Base-by-base conservation (phyloP, 1,140 invertebrate genomes). In the Bradysia coprophila region DNA sequence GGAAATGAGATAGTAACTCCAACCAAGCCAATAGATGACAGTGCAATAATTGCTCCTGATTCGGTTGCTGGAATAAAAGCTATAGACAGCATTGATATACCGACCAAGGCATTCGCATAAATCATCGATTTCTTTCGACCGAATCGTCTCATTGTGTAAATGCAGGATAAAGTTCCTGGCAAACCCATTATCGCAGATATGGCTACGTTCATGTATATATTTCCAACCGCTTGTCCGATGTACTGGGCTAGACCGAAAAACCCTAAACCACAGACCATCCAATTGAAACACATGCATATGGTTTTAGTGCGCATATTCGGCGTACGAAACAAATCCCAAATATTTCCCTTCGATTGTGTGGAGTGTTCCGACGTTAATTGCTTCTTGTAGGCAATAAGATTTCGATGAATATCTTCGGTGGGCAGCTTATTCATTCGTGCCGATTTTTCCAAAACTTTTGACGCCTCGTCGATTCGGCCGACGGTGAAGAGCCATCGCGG, bases 401-500 rank as follows among this genome's bases (percentile, higher is more conserved):
- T 63, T 1, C 54, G 45, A 18, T 53, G 53, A 10, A 76, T 71
- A 1, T 53, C 57, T 1, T 68, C 68, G 1, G 65, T 71, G 10
- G 71, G 66, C 2, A 62, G 53, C n/a, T 59, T 62, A 48, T 72
- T 76, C 45, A 49, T 52, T 45, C 64, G 68, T 3, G 81, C 83
- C 16, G 78, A 81, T 42, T 63, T 68, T 53, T 76, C 66, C 28
- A 90, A 58, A 10, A 86, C 69, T 40, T 63, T 58, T 5, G 76
- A 67, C 0, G 84, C 77, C 48, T 77, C 68, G 3, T 77, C 73
- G 13, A 76, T 62, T 48, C 64, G 72, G 0, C 81, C 79, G 10
- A 72, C 68, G 3, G 78, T 73, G 1, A 85, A 51, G 3, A 88
- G 64, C 84, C 84, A 89, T 42, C 84, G 68, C 0, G 84, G 84